Conservation (phyloP, 2,797 vertebrate species). For the Sebastes steindachneri region DNA sequence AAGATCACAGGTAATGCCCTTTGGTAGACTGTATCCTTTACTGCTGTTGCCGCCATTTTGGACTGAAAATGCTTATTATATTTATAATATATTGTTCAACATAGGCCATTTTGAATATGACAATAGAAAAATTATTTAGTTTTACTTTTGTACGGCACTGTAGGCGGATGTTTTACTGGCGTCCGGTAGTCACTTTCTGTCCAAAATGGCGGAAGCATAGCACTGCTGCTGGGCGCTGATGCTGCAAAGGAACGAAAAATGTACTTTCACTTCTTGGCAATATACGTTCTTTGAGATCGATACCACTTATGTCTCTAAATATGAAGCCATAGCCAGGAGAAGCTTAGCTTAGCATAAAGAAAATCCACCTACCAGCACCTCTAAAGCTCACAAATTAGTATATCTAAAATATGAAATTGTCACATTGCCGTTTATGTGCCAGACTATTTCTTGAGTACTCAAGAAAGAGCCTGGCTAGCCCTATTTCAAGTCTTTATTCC, state of each 20-base stretch:
- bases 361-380: not conserved
- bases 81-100: too few species aligned
- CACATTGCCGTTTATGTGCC: not conserved
- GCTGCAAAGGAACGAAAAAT: too few species aligned
- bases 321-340: not conserved
- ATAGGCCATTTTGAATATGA: too few species aligned
- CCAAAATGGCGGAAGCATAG: too few species aligned
- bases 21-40: too few species aligned
- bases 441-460: not conserved
- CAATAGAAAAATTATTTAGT: too few species aligned
- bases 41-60: not conserved
- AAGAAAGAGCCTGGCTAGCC: not conserved
- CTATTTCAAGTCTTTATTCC: not conserved
- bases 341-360: not conserved
- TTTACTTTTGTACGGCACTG: too few species aligned
- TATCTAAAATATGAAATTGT: not conserved
- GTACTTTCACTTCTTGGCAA: too few species aligned
- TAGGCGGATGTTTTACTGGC: too few species aligned
- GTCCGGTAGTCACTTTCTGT: too few species aligned
- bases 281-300: not conserved
- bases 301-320: not conserved
- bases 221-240: too few species aligned
- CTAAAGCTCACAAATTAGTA: not conserved
- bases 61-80: too few species aligned
- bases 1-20: slow-evolving; percentile 85